Conservation (phyloP, 2,797 vertebrate species). For the Pangasius krempfi region DNA sequence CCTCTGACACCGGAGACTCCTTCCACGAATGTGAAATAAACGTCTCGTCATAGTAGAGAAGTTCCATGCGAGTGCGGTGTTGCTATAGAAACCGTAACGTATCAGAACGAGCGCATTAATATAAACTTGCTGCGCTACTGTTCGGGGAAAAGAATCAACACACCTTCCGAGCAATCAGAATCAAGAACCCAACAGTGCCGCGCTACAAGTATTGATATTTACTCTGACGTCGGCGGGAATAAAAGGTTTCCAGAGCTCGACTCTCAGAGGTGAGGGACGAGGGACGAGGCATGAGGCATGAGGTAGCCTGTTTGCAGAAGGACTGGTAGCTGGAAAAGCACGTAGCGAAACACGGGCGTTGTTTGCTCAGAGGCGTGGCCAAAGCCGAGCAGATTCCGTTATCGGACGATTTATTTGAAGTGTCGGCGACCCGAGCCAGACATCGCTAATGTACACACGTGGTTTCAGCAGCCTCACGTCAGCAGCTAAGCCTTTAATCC, state of each 20-base stretch:
- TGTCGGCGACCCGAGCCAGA: conserved; percentile 7
- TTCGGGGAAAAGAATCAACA: not conserved
- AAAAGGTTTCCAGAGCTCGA: not conserved
- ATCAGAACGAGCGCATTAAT: not conserved
- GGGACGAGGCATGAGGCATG: not conserved
- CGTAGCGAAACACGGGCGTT: not conserved
- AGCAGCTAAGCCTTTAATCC: not conserved
- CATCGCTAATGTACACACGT: not conserved
- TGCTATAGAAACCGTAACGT: not conserved
- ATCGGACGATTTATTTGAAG: not conserved
- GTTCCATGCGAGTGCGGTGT: not conserved
- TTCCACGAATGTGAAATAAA: not conserved
- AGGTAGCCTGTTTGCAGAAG: not conserved
- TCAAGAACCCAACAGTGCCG: too few relatives aligned
- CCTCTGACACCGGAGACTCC: not conserved
- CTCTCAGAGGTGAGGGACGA: not conserved
- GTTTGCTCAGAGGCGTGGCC: conserved; percentile 14
- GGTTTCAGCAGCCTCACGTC: not conserved
- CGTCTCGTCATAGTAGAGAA: not conserved
- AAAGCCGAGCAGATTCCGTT: not conserved
- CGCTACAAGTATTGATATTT: not conserved
- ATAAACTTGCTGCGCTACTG: not conserved
- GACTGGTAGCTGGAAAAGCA: not conserved
- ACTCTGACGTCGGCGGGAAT: not conserved
- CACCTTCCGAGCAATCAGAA: not conserved